phyloP scores from a whole-genome alignment of 2,797 vertebrate species.

The Trachops cirrhosus region DNA sequence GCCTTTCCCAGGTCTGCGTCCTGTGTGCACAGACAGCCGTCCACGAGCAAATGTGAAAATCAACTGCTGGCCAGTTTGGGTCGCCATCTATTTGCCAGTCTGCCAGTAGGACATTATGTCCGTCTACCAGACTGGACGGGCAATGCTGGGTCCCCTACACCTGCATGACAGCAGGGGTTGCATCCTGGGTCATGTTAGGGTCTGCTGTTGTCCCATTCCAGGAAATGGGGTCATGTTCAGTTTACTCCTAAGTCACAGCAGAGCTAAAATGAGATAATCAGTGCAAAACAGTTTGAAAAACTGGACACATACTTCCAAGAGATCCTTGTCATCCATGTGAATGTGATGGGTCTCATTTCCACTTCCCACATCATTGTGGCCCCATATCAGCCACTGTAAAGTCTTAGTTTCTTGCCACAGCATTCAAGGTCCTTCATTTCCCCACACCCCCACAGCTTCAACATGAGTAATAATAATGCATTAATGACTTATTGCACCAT shows the following conservation, averaged over 20 bases:
- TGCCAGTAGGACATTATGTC: background rate
- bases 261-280: background rate
- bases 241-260: background rate
- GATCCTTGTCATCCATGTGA: background rate
- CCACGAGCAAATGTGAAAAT: background rate
- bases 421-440: background rate
- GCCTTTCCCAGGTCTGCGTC: background rate
- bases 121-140: background rate
- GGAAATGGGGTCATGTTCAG: background rate
- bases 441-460: background rate
- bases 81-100: background rate
- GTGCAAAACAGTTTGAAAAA: background rate
- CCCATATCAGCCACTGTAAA: background rate
- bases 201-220: background rate
- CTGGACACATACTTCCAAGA: background rate
- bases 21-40: accelerated
- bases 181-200: background rate
- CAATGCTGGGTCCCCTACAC: background rate
- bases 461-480: background rate
- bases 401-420: background rate
- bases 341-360: background rate
- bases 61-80: background rate
- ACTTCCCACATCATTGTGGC: background rate
- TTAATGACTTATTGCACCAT: background rate
- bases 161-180: background rate